These are phyloP conservation scores for Leptodactylus fuscus DNA, from an alignment of 2,113 vertebrate species.

Conservation along the genomic window DNA sequence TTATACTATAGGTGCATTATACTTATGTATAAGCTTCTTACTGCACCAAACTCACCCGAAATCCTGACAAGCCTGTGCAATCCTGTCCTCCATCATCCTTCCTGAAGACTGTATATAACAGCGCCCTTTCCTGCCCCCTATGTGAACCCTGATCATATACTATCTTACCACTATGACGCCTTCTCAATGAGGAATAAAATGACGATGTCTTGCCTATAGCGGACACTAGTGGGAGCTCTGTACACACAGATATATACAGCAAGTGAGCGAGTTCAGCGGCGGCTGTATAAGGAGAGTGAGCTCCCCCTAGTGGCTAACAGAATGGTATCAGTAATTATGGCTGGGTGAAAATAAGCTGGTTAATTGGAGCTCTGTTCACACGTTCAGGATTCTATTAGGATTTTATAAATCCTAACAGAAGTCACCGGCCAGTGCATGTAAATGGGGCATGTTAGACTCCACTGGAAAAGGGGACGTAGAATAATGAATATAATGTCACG, in stretches of 20 bases:
- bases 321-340: neutral
- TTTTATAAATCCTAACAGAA: no score
- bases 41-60: constrained; percentile 11
- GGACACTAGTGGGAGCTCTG: neutral
- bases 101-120: neutral
- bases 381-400: no score
- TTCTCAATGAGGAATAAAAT: no score
- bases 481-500: no score
- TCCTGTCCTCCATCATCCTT: neutral
- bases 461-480: no score
- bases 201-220: no score
- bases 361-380: no score
- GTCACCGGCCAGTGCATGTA: no score
- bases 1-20: no score
- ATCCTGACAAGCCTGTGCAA: neutral
- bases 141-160: neutral
- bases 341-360: no score
- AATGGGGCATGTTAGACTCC: no score
- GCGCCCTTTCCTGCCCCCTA: neutral
- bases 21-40: no score
- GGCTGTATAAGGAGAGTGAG: neutral
- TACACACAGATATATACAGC: neutral
- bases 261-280: neutral
- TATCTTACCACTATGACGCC: neutral
- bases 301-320: neutral